Evolutionary conservation across 2,113 vertebrate species (phyloP), one percentile per base, ranked within the genome.

Genomic region (Noturus placidus): DNA sequence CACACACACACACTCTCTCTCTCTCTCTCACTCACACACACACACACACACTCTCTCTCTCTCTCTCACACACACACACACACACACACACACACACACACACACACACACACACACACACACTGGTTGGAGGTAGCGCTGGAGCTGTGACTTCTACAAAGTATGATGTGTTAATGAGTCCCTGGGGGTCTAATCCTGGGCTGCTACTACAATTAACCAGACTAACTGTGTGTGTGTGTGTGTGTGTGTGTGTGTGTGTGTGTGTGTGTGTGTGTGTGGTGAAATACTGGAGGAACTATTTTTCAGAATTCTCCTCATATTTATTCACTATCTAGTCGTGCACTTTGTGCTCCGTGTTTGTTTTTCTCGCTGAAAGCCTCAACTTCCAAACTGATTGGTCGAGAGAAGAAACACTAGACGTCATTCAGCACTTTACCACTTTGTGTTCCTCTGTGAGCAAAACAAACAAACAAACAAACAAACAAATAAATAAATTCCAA

Each of bases 151-250:
- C 69, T 84, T 80, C 84, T 81, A 79, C 87, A 65, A 38, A 84
- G 74, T 17, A 42, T 61, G 77, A 50, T 52, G 82, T 59, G 14
- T 77, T 87, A 91, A 91, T 89, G 85, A 86, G 89, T 89, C 90
- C 87, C 88, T 25, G 72, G 78, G 86, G 87, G 54, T 80, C 67
- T 76, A 86, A 84, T 67, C 15, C 67, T 83, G 84, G 76, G 59
- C 76, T 42, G 77, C 19, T 76, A 83, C 72, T 85, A 83, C 69
- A 85, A 61, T 80, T 56, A 80, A 38, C 30, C 54, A 56, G 25
- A 56, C 46, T 33, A 4, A 82, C 22, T 33, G 0, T 78, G 56
- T 79, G 59, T 89, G 74, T 84, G 35, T 84, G 74, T 83, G 72
- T 85, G 83, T 80, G 61, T 61, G 46, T 70, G 83, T 88, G 69